phyloP scores from a whole-genome alignment of 2,888 invertebrate genomes.

The Ormyrus rosae region DNA sequence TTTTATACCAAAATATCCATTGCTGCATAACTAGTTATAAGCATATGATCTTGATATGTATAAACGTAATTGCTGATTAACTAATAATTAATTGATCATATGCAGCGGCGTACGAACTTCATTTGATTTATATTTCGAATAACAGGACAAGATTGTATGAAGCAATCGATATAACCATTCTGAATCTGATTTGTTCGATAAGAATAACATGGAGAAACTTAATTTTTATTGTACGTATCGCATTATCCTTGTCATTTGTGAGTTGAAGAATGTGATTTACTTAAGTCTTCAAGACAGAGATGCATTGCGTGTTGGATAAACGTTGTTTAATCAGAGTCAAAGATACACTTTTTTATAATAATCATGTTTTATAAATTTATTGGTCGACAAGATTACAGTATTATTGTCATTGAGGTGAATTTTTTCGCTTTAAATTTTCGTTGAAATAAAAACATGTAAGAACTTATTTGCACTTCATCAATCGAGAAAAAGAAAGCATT shows the following conservation, averaged over 20 bases:
- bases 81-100: slow-evolving; percentile 49
- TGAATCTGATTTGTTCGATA: slow-evolving; percentile 11
- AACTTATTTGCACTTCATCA: slow-evolving; percentile 28
- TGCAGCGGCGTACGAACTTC: slow-evolving; percentile 38
- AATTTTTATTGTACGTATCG: slow-evolving; percentile 36
- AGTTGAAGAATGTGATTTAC: slow-evolving; percentile 36
- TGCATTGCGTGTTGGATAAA: slow-evolving; percentile 10
- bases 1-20: slow-evolving; percentile 69
- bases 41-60: slow-evolving; percentile 52
- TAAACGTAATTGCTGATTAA: slow-evolving; percentile 53
- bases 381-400: slow-evolving; percentile 46
- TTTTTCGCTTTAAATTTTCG: slow-evolving; percentile 8
- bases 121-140: slow-evolving; percentile 37
- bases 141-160: slow-evolving; percentile 34
- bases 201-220: slow-evolving; percentile 8
- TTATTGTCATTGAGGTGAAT: slow-evolving; percentile 28
- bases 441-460: neutral
- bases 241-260: slow-evolving; percentile 14
- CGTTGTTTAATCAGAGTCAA: slow-evolving; percentile 7
- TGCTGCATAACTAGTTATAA: slow-evolving; percentile 64
- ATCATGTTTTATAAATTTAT: slow-evolving; percentile 44
- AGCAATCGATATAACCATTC: slow-evolving; percentile 27
- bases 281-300: slow-evolving; percentile 22
- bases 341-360: slow-evolving; percentile 24
- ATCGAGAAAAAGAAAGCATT: slow-evolving; percentile 3